Evolutionary conservation across 2,113 vertebrate genomes (phyloP).

Genomic region (Noctilio leporinus): DNA sequence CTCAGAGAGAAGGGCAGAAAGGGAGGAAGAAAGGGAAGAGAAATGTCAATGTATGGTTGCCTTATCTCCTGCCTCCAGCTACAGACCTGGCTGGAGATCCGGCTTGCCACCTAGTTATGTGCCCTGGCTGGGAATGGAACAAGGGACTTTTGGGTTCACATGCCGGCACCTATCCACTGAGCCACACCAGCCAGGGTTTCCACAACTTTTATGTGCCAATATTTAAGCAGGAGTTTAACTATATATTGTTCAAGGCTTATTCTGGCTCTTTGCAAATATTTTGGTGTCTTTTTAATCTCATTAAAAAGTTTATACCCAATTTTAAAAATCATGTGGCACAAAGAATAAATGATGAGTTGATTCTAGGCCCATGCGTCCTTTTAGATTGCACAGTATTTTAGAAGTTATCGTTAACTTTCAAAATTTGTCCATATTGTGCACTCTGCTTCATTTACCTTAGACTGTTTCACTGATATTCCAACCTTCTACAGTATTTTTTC

Average conservation of each 20-base stretch:
- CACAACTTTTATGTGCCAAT: background rate
- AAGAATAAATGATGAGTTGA: background rate
- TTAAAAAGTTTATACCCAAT: conserved; percentile 20
- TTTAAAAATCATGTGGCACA: background rate
- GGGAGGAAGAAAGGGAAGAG: too few species aligned
- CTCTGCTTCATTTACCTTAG: background rate
- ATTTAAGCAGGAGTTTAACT: background rate
- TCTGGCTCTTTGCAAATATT: background rate
- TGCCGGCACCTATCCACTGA: too few species aligned
- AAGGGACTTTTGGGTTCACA: too few species aligned
- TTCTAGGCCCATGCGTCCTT: background rate
- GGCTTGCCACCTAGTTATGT: too few species aligned
- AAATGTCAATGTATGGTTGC: too few species aligned
- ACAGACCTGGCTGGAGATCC: too few species aligned
- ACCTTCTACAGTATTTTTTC: background rate
- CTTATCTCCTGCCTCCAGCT: too few species aligned
- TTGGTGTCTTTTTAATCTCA: background rate
- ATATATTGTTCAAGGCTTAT: background rate
- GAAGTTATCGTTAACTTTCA: background rate
- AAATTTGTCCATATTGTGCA: background rate
- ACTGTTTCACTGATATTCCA: background rate
- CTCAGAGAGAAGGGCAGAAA: too few species aligned
- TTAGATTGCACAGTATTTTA: too few species aligned
- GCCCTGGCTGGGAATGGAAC: too few species aligned
- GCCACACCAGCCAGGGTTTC: too few species aligned